Base-by-base conservation (phyloP, 2,888 invertebrate genomes). In the Ornithoptera alexandrae region DNA sequence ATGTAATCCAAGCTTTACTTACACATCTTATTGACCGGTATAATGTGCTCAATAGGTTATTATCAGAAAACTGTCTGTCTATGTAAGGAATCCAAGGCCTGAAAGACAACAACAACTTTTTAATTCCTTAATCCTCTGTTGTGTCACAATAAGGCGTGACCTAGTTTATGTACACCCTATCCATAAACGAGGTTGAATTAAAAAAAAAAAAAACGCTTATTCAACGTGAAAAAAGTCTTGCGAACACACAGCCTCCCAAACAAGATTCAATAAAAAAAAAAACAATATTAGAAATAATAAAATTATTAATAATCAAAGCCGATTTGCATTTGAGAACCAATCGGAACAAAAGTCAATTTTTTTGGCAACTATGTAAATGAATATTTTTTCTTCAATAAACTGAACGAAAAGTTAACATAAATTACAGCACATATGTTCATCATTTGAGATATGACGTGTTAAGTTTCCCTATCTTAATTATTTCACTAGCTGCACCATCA, bases 1-100 rank as follows among this genome's bases (percentile, higher is more conserved):
- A 46, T 67, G 67, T 70, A 70, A 70, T 70, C 61, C 70, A 17
- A 62, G 67, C 61, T 65, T 67, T 61, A 61, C 42, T 15, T 56
- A 39, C 57, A 42, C 63, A 70, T 60, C 57, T 60, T 62, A 67
- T 67, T 60, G 67, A 65, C 42, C 64, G 61, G 39, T 20, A 64
- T 67, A 65, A 67, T 64, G 67, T 70, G 30, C 61, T 64, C 56
- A 61, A 57, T 60, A 61, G 70, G 53, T 46, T 53, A 50, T 58
- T 24, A 53, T 58, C 62, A 50, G 39, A 8, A 62, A 66, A 57
- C 50, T 18, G 50, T 39, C 12, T 39, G 53, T 39, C 24, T 30
- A 62, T 57, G 65, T 65, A 56, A 62, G 36, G 20, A 24, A 36
- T 22, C 65, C 69, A 62, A 62, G 62, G 65, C n/a, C 62, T 57